Evolutionary conservation across 2,797 vertebrate species (phyloP).

Genomic region (Allobates femoralis): DNA sequence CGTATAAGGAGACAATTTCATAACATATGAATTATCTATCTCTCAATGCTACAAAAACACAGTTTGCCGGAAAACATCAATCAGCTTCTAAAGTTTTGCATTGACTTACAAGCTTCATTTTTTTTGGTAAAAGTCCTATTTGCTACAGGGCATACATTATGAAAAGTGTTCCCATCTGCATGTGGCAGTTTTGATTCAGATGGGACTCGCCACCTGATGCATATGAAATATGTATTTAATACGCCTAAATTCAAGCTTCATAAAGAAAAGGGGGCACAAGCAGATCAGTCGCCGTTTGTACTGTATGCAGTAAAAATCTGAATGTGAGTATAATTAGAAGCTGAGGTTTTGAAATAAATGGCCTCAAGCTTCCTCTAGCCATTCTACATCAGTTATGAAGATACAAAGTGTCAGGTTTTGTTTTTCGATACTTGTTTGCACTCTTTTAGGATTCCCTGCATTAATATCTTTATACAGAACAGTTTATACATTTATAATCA

Average conservation of each 20-base stretch:
- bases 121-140: slow-evolving; percentile 23
- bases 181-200: slow-evolving; percentile 40
- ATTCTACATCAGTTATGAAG: slow-evolving; percentile 35
- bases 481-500: not conserved
- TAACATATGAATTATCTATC: not conserved
- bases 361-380: slow-evolving; percentile 28
- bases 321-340: slow-evolving; percentile 52
- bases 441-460: not conserved
- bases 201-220: slow-evolving; percentile 31
- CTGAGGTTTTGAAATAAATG: slow-evolving; percentile 34
- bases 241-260: slow-evolving; percentile 12
- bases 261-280: slow-evolving; percentile 11
- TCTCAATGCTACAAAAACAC: not conserved
- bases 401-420: slow-evolving; percentile 25
- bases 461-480: not conserved
- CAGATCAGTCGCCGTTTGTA: slow-evolving; percentile 13
- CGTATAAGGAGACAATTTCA: not conserved
- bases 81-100: not conserved
- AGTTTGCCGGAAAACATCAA: not conserved
- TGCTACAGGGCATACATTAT: slow-evolving; percentile 36
- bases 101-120: not conserved
- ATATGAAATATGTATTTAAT: slow-evolving; percentile 55
- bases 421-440: not conserved
- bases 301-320: slow-evolving; percentile 24
- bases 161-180: slow-evolving; percentile 22